Base-by-base conservation (phyloP, 2,113 vertebrate genomes). In the Corythoichthys haematopterus region DNA sequence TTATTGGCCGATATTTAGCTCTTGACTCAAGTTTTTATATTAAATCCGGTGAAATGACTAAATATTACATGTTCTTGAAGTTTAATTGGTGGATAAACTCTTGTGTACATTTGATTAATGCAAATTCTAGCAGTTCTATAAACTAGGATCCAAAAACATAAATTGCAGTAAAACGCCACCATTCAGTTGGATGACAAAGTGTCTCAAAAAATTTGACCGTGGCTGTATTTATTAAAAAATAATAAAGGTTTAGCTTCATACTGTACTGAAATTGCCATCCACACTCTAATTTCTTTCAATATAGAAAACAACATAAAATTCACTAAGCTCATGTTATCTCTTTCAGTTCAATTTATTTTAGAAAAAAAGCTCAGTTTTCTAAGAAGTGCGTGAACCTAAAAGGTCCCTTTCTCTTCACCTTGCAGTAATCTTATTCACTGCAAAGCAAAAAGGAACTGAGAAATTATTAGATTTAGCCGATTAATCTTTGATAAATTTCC, bases 401-500 rank as follows among this genome's bases (percentile, higher is more conserved):
- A 10, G 50, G 28, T 13, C 52, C 20, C 33, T 6, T 69, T 5
- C 40, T n/a, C 46, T 53, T 46, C 28, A 11, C 35, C 28, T 40
- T 40, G 47, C 14, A 65, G 0, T 1, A 2, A 43, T 64, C n/a
- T 43, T 50, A 48, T 40, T 64, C 28, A 46, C 50, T 65, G n/a
- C 15, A 47, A 69, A 46, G 38, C 64, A 16, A 50, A 20, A 74
- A 55, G 43, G 61, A 10, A 64, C 61, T 40, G 40, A 14, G 58
- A 28, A 37, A 52, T 70, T 66, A 67, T 68, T 65, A 36, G 55
- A 73, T 68, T 65, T 35, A 67, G 8, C 65, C 64, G 8, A 64
- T 77, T 67, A 15, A 55, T 83, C 62, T 70, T 80, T 71, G 11
- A 75, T 66, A 40, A 58, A 65, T 65, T 64, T 51, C 5, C 48